These are phyloP conservation scores for Cataglyphis rosenhaueri DNA, from an alignment of 2,888 invertebrate species.

Conservation along the genomic window DNA sequence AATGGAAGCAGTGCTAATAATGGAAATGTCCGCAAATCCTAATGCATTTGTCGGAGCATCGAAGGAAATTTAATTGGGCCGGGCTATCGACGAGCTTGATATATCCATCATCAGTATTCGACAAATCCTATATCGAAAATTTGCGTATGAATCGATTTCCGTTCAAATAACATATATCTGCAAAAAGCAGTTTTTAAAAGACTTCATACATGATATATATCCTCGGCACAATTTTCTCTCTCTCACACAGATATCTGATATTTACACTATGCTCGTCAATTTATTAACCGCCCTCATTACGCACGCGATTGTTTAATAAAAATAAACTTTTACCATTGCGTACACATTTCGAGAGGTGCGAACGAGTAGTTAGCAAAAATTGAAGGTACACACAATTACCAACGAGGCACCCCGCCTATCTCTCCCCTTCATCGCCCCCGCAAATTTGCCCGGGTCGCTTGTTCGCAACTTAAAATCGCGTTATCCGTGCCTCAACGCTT, in stretches of 20 bases:
- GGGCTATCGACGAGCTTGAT: constrained; percentile 1
- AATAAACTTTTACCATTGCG: not conserved
- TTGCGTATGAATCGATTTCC: not conserved
- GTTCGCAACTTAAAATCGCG: constrained; percentile 47
- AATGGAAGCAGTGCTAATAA: constrained; percentile 19
- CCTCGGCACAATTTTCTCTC: not conserved
- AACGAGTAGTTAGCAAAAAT: constrained; percentile 42
- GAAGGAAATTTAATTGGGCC: constrained; percentile 27
- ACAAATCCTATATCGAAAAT: not conserved
- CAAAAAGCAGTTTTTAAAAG: not conserved
- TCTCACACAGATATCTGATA: not conserved
- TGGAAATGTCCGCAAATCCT: constrained; percentile 7
- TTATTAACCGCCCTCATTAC: constrained; percentile 5
- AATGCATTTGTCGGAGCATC: constrained; percentile 22
- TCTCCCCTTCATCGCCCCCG: not conserved
- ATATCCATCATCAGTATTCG: not conserved
- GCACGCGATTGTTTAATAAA: constrained; percentile 16
- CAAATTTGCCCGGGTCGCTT: constrained; percentile 22
- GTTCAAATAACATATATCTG: not conserved
- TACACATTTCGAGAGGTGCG: not conserved
- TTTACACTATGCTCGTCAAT: too few species aligned
- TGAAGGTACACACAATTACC: constrained; percentile 31
- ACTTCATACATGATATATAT: not conserved
- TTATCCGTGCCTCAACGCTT: constrained; percentile 38
- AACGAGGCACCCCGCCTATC: not conserved